Evolutionary conservation across 2,113 vertebrate genomes (phyloP), one percentile per base, ranked within the genome.

Genomic region (Oreamnos americanus): DNA sequence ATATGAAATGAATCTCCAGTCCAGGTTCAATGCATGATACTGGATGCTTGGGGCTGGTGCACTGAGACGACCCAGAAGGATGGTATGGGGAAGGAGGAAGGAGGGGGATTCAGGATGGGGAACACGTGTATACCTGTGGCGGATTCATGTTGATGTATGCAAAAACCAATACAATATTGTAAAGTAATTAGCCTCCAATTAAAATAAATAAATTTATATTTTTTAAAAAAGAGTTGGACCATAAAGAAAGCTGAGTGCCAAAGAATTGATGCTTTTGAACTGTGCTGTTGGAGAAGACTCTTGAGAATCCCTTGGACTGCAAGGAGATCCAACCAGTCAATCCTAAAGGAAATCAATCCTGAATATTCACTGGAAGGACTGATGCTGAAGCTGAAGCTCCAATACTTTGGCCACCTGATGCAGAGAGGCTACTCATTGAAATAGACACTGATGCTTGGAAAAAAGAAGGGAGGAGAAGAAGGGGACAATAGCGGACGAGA

Each of bases 401-500:
- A 71, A 36, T 21, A 21, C 16, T 67, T 67, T 67, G 64, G 8
- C 64, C 17, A 67, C 17, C 8, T 67, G 9, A 67, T 67, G 33
- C 64, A 67, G 2, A 67, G n/a, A 71, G n/a, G 9, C 0, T 0
- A 71, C n/a, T 36, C 64, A 71, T 6, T 36, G 19, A 36, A 71
- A 71, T 21, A 71, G 9, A 71, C n/a, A 11, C 64, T 71, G n/a
- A 71, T 36, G n/a, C n/a, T 71, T 11, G n/a, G n/a, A 36, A 36
- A 36, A 12, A 36, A 6, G n/a, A 36, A 23, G 17, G n/a, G 17
- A 39, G n/a, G 8, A 36, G 17, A 19, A 71, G 67, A 71, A 71
- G 10, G 67, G 67, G 19, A 71, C n/a, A 39, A 71, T 2, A 71
- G 4, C 1, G n/a, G 4, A 71, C 0, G 0, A 36, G n/a, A 71